phyloP scores from a whole-genome alignment of 2,888 invertebrate genomes.

The Neocrepidodera transversa region DNA sequence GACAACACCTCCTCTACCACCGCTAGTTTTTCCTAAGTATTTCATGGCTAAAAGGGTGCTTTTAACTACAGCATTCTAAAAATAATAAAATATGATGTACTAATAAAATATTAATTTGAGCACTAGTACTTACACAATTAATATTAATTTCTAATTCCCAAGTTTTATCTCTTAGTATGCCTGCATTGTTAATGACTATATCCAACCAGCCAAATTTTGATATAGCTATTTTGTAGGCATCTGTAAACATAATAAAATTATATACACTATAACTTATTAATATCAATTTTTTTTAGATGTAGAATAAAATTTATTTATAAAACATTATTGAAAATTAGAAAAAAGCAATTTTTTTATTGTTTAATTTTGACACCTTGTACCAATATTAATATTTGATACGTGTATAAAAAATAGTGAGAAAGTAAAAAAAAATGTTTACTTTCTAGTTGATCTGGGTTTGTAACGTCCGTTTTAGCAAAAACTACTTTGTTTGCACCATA shows the following conservation, averaged over 20 bases:
- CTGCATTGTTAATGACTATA: conserved; percentile 62
- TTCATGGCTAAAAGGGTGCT: conserved; percentile 51
- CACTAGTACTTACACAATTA: conserved; percentile 4
- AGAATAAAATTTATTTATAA: too few relatives aligned
- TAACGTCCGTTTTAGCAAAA: conserved; percentile 64
- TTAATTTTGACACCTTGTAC: too few relatives aligned
- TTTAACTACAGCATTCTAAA: background rate
- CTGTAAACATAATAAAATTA: background rate
- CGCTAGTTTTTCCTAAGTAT: conserved; percentile 65
- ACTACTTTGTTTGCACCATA: conserved; percentile 60
- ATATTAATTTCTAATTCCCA: background rate
- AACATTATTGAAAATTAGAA: too few relatives aligned
- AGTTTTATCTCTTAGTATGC: background rate
- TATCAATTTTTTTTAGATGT: too few relatives aligned
- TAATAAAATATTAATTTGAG: background rate
- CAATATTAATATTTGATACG: too few relatives aligned
- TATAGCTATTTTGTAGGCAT: conserved; percentile 47
- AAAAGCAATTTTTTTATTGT: too few relatives aligned
- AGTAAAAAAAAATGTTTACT: too few relatives aligned
- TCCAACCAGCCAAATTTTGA: conserved; percentile 56
- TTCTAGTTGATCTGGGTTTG: conserved; percentile 53
- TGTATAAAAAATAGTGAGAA: too few relatives aligned
- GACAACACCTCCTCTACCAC: conserved; percentile 68
- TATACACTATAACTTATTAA: too few relatives aligned
- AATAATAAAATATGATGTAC: background rate